Evolutionary conservation across 2,888 invertebrate genomes (phyloP).

Genomic region (Apamea crenata): DNA sequence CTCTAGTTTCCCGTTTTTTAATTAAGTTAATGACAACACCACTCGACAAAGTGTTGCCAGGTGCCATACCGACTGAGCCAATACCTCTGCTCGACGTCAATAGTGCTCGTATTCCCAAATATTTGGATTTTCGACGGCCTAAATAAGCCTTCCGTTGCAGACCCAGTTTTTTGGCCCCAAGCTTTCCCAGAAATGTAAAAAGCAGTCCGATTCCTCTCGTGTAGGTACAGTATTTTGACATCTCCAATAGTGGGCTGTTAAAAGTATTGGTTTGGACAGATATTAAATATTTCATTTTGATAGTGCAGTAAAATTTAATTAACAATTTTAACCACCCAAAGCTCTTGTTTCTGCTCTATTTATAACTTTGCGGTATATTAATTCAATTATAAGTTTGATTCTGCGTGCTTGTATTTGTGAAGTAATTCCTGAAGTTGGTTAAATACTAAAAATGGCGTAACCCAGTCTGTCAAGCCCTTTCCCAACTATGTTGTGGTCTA

Average conservation of each 20-base stretch:
- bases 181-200: conserved; percentile 43
- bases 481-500: too few relatives aligned
- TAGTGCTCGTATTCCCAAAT: conserved; percentile 39
- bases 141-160: conserved; percentile 51
- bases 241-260: conserved; percentile 13
- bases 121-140: conserved; percentile 52
- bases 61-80: conserved; percentile 27
- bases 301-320: not conserved
- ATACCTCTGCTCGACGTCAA: conserved; percentile 36
- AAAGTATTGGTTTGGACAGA: conserved; percentile 15
- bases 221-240: conserved; percentile 33
- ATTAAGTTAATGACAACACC: conserved; percentile 58
- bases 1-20: conserved; percentile 36
- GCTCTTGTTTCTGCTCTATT: not conserved
- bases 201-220: conserved; percentile 16
- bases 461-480: too few relatives aligned
- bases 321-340: conserved; percentile 16
- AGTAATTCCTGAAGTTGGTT: not conserved
- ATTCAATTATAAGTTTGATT: not conserved
- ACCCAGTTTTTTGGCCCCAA: conserved; percentile 33
- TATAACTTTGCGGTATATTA: not conserved
- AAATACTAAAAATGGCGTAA: not conserved
- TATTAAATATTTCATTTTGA: conserved; percentile 7
- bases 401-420: not conserved
- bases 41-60: conserved; percentile 36